Evolutionary conservation across 2,888 invertebrate species (phyloP), one percentile per base, ranked within the genome.

Genomic region (Coleophora flavipennella): DNA sequence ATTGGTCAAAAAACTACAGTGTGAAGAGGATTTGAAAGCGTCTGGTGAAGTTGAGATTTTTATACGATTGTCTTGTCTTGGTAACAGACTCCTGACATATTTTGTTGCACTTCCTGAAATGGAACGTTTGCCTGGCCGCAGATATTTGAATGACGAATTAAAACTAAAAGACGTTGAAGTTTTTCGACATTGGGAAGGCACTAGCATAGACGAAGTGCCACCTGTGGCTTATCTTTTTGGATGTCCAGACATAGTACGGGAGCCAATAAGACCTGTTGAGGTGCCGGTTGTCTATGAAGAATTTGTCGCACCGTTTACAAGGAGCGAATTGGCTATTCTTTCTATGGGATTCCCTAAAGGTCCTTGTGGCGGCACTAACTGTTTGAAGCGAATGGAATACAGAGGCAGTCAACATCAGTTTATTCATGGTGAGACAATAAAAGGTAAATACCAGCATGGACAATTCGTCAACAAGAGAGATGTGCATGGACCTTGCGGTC

Each of bases 321-420:
- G 48, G 1, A 77, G 76, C 38, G 84, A 84, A 47, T 51, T 84
- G 6, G 69, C 74, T 0, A 84, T 84, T 39, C 57, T 84, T n/a
- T 57, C 84, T 0, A 84, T 84, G 84, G 84, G 84, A 33, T 84
- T 84, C 40, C 84, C 84, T 1, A 84, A 81, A 53, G 84, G 84
- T 0, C 83, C 83, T 2, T 84, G 84, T 50, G 83, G 81, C 39
- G 84, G 84, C n/a, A 81, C 79, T 0, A 84, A 84, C 36, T 84
- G 84, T 52, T 67, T 64, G 1, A 79, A 74, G 44, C 59, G 84
- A 43, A 78, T 84, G 81, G 80, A 84, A 0, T 83, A 63, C 37
- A 64, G 81, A 48, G 81, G 81, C 1, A 79, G 78, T 44, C 79
- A 84, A 39, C 83, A 84, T 46, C 75, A 77, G 36, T 84, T 84